Percentiles rank a stretch among this genome's conserved stretches.
Conservation (phyloP, 2,113 vertebrate species). For the Dipodomys stephensi region DNA sequence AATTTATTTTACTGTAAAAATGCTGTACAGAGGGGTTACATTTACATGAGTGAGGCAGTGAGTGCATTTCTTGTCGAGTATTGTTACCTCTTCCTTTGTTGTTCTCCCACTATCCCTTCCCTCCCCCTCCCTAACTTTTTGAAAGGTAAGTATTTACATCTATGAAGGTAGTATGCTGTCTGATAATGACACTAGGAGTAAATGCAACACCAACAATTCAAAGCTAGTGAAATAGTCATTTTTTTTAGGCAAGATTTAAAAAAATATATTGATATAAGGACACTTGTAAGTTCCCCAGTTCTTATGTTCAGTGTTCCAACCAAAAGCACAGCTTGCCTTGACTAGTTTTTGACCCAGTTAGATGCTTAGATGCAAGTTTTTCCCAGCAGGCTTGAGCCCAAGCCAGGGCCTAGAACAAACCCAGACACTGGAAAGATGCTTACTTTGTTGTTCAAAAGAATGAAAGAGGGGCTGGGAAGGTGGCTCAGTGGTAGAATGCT, state of each 20-base stretch:
- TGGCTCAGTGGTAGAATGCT: no score
- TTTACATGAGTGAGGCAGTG: no score
- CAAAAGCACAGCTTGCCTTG: not conserved
- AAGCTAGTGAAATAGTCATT: slow-evolving; percentile 1
- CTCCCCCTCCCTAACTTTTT: not conserved
- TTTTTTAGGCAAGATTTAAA: not conserved
- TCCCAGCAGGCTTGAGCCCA: not conserved
- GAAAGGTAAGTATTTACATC: not conserved
- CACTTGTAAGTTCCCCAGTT: no score
- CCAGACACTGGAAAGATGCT: not conserved
- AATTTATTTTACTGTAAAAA: no score
- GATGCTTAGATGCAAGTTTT: not conserved
- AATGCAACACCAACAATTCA: not conserved
- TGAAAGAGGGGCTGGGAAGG: no score
- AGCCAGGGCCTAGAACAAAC: not conserved
- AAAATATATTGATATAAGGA: no score
- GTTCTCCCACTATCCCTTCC: no score
- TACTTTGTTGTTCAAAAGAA: not conserved
- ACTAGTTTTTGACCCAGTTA: not conserved
- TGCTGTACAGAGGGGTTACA: no score
- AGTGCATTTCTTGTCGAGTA: no score
- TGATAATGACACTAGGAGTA: not conserved
- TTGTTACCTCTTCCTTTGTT: no score
- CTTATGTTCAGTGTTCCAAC: not conserved
- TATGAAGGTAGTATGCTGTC: not conserved